These are phyloP conservation scores for Rhea americana DNA, from an alignment of 2,113 vertebrate genomes.

Conservation along the genomic window DNA sequence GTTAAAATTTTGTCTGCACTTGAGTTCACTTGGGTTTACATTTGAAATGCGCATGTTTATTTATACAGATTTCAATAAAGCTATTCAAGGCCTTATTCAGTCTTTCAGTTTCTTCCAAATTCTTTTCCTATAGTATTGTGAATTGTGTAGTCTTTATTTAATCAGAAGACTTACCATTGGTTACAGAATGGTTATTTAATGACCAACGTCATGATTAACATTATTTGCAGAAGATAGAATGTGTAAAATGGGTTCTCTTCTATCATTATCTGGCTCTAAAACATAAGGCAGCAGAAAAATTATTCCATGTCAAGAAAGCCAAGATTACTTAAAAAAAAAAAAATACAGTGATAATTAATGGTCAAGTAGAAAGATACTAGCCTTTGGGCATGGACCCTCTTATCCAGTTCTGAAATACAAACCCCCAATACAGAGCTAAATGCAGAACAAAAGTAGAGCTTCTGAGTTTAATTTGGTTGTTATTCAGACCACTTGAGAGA, in stretches of 20 bases:
- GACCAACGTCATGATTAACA: not conserved
- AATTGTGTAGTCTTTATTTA: not conserved
- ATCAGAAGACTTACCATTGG: not conserved
- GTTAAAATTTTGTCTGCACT: conserved; percentile 97
- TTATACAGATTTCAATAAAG: conserved; percentile 99
- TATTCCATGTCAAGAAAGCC: not conserved
- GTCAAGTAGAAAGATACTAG: not conserved
- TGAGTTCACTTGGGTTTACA: conserved; percentile 99
- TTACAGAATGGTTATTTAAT: not conserved
- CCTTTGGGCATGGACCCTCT: not conserved
- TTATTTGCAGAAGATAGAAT: not conserved
- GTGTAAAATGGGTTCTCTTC: not conserved
- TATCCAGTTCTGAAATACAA: not conserved
- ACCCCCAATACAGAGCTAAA: not conserved
- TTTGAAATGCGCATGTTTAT: conserved; percentile 99
- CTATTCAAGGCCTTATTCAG: conserved; percentile 90
- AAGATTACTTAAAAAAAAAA: not conserved
- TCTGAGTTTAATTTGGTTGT: not conserved
- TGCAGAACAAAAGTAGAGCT: not conserved
- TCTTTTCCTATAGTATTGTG: conserved; percentile 23
- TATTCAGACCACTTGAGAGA: not conserved
- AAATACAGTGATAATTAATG: not conserved
- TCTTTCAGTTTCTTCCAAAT: conserved; percentile 70
- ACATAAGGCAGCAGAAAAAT: not conserved
- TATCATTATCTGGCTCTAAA: not conserved